Conservation (phyloP, 2,888 invertebrate genomes). For the Alentia gelatinosa region DNA sequence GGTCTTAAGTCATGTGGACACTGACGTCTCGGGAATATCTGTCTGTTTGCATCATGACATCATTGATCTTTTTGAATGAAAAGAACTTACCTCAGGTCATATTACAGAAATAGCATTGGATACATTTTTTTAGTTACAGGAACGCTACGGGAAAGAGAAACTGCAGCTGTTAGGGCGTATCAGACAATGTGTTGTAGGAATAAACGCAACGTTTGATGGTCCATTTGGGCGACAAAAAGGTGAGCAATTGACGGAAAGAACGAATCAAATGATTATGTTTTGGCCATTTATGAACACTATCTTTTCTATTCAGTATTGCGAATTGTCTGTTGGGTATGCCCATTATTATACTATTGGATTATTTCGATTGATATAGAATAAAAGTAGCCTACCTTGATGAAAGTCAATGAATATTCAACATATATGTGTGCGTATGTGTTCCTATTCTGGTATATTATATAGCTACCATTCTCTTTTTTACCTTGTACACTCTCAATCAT, state of each 20-base stretch:
- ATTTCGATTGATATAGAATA: not conserved
- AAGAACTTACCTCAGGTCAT: too few relatives aligned
- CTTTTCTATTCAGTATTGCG: not conserved
- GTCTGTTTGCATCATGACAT: not conserved
- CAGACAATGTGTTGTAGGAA: not conserved
- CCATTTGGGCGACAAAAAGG: not conserved
- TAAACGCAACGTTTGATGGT: not conserved
- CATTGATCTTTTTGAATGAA: not conserved
- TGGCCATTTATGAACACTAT: not conserved
- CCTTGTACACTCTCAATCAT: too few relatives aligned
- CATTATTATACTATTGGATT: not conserved
- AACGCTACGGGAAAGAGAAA: not conserved
- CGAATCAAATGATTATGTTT: too few relatives aligned
- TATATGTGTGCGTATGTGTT: not conserved
- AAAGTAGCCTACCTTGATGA: not conserved
- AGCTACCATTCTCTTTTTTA: too few relatives aligned
- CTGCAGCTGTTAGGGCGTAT: not conserved
- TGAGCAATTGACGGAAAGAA: not conserved
- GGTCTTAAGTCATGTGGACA: not conserved
- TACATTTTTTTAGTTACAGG: not conserved
- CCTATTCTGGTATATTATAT: not conserved
- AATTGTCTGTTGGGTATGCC: not conserved
- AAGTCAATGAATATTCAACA: not conserved
- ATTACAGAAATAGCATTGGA: too few relatives aligned
- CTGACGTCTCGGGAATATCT: not conserved